Evolutionary conservation across 2,888 invertebrate species (phyloP).

Genomic region (Tetranychus piercei): DNA sequence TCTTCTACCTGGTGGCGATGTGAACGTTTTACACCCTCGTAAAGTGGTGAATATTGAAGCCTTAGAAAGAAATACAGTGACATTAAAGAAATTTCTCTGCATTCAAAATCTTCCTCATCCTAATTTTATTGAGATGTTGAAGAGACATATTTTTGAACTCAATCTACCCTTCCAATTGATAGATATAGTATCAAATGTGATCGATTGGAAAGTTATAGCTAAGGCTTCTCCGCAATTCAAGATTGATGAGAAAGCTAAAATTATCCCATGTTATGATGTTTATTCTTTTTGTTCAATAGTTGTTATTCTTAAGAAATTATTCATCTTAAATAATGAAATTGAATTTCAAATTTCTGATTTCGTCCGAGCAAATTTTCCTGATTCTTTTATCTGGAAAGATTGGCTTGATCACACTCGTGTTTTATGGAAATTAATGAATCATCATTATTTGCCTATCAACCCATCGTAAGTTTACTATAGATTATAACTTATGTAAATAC

Average conservation of each 20-base stretch:
- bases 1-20: constrained; percentile 10
- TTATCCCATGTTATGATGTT: background rate
- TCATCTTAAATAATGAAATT: background rate
- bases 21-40: background rate
- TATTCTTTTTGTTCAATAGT: background rate
- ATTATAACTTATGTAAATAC: background rate
- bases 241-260: background rate
- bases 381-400: constrained; percentile 4
- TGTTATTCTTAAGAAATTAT: background rate
- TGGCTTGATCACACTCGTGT: background rate
- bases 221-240: background rate
- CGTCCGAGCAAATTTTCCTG: background rate
- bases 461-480: background rate
- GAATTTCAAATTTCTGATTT: background rate
- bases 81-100: background rate
- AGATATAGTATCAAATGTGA: background rate
- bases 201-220: background rate
- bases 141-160: background rate
- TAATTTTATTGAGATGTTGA: background rate
- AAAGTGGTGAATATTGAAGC: background rate
- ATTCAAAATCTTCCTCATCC: background rate
- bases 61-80: background rate
- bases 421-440: background rate
- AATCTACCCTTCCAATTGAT: background rate
- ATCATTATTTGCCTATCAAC: background rate